Conservation (phyloP, 2,888 invertebrate species). For the Hylaea fasciaria region DNA sequence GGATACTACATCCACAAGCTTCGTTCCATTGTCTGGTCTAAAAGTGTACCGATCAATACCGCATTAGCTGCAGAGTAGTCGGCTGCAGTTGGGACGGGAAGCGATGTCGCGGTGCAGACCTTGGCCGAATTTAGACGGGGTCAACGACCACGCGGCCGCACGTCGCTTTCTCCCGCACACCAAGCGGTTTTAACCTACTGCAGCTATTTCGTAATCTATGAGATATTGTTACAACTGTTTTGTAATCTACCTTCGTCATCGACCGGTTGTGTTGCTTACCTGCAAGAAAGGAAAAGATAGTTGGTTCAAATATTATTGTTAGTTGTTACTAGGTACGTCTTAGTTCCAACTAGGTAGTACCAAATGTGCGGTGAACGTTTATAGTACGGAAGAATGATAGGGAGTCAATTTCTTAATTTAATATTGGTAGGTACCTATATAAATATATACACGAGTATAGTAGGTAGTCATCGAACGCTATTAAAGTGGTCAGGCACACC, state of each 20-base stretch:
- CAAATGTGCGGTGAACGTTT: too few species aligned
- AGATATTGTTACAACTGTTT: constrained; percentile 12
- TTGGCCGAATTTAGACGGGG: constrained; percentile 79
- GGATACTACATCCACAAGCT: background rate
- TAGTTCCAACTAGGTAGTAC: too few species aligned
- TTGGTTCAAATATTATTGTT: background rate
- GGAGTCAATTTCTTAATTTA: too few species aligned
- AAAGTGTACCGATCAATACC: constrained; percentile 25
- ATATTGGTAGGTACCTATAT: too few species aligned
- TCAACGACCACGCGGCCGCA: constrained; percentile 60
- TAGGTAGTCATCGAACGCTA: too few species aligned
- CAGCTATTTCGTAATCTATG: constrained; percentile 29
- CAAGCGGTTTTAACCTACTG: constrained; percentile 28
- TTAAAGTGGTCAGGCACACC: too few species aligned
- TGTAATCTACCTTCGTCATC: constrained; percentile 15
- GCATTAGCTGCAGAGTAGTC: constrained; percentile 20
- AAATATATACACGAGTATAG: too few species aligned
- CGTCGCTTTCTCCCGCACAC: constrained; percentile 72
- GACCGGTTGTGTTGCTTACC: constrained; percentile 19
- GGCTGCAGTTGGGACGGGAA: constrained; percentile 43
- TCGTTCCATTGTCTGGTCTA: constrained; percentile 13
- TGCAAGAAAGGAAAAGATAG: constrained; percentile 13
- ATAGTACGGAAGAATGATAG: too few species aligned
- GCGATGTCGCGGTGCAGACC: constrained; percentile 64
- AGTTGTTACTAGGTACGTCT: too few species aligned